Percentiles rank a stretch among this genome's conserved stretches.
These are phyloP conservation scores for Eucidaris tribuloides DNA, from an alignment of 35 echinoderm and acorn worm species.

Conservation along the genomic window DNA sequence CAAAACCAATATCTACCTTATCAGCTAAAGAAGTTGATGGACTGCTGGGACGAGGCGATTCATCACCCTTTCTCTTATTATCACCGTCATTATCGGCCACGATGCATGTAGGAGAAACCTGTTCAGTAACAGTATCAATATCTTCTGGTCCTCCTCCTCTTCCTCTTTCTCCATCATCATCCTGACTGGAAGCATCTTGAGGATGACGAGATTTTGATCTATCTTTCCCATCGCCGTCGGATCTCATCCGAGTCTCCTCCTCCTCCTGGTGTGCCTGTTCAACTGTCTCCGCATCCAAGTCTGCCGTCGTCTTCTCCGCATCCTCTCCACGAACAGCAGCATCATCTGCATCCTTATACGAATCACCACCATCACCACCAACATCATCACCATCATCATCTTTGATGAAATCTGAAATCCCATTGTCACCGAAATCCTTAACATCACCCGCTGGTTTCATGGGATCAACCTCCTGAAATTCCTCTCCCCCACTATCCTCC, in stretches of 20 bases:
- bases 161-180: neutral
- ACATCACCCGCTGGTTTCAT: neutral
- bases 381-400: neutral
- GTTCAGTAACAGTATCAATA: neutral
- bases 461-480: neutral
- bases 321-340: neutral
- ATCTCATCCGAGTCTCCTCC: neutral
- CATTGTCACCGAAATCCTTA: neutral
- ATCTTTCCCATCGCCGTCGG: neutral
- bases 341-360: conserved; percentile 14
- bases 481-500: neutral
- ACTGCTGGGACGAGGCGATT: neutral
- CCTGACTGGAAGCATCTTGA: neutral
- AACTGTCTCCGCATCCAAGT: neutral
- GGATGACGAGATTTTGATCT: neutral
- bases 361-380: neutral
- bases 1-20: too few species aligned
- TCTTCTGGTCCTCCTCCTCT: neutral
- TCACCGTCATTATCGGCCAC: too few species aligned
- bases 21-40: conserved; percentile 4
- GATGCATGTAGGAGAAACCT: neutral
- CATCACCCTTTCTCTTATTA: neutral
- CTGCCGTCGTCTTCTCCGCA: neutral
- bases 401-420: neutral
- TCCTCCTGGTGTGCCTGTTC: neutral